These are phyloP conservation scores for Horisme vitalbata DNA, from an alignment of 2,888 invertebrate genomes.

Conservation along the genomic window DNA sequence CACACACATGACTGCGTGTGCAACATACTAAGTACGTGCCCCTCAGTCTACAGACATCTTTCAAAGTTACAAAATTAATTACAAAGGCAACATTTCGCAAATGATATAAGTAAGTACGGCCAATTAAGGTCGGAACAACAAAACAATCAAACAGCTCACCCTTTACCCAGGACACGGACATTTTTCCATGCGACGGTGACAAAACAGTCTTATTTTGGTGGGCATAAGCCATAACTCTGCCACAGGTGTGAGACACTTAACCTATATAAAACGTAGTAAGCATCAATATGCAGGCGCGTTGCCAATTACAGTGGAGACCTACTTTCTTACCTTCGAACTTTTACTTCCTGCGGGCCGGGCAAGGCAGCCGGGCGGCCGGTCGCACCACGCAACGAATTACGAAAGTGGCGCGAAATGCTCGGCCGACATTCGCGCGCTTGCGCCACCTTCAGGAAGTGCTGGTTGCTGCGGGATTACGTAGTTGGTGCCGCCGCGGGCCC, in stretches of 20 bases:
- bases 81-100: conserved; percentile 8
- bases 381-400: conserved; percentile 81
- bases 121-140: conserved; percentile 27
- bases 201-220: conserved; percentile 12
- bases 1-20: conserved; percentile 54
- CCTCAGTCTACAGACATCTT: conserved; percentile 26
- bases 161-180: conserved; percentile 1
- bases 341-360: conserved; percentile 82
- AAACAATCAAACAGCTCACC: not conserved
- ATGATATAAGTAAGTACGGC: conserved; percentile 21
- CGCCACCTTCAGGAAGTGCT: conserved; percentile 82
- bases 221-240: conserved; percentile 29
- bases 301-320: conserved; percentile 81
- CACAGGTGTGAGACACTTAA: conserved; percentile 56
- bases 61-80: conserved; percentile 29
- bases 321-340: conserved; percentile 84
- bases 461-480: conserved; percentile 78
- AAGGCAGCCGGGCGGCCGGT: conserved; percentile 61
- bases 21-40: conserved; percentile 50
- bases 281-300: conserved; percentile 79
- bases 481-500: conserved; percentile 48
- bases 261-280: conserved; percentile 63
- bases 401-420: conserved; percentile 82
- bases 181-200: conserved; percentile 4
- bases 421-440: conserved; percentile 82